phyloP scores from a whole-genome alignment of 2,113 vertebrate species.

The Strix aluco region DNA sequence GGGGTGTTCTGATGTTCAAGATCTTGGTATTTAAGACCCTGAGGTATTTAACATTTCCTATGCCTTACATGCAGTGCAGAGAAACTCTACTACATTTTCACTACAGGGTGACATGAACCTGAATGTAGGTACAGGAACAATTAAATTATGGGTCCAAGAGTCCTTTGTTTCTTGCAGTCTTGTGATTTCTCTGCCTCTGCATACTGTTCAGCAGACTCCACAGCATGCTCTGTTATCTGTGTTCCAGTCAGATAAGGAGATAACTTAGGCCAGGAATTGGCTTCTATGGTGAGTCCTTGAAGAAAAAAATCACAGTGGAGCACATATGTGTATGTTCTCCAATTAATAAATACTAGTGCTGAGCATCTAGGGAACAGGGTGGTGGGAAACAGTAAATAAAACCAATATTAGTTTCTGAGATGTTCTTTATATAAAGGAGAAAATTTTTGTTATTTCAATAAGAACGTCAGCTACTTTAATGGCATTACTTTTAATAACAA shows the following conservation, averaged over 20 bases:
- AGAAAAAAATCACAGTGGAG: background rate
- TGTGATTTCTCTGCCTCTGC: background rate
- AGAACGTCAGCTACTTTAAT: slow-evolving; percentile 35
- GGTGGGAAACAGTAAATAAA: slow-evolving; percentile 35
- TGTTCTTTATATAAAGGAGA: slow-evolving; percentile 41
- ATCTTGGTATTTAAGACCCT: background rate
- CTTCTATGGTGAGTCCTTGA: background rate
- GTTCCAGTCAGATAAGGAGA: background rate
- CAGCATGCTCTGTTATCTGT: background rate
- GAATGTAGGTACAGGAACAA: background rate
- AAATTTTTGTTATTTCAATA: slow-evolving; percentile 16
- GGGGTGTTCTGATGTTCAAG: background rate
- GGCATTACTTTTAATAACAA: slow-evolving; percentile 29
- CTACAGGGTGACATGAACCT: background rate
- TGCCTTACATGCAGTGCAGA: background rate
- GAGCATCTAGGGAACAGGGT: background rate
- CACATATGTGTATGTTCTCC: background rate
- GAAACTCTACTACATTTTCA: background rate
- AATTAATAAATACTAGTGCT: background rate
- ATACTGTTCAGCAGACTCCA: background rate
- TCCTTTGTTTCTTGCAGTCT: background rate
- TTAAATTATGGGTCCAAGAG: background rate
- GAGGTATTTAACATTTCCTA: background rate
- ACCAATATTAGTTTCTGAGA: slow-evolving; percentile 53
- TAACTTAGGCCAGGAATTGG: background rate